Evolutionary conservation across 2,113 vertebrate species (phyloP).

Genomic region (Varanus salvator): DNA sequence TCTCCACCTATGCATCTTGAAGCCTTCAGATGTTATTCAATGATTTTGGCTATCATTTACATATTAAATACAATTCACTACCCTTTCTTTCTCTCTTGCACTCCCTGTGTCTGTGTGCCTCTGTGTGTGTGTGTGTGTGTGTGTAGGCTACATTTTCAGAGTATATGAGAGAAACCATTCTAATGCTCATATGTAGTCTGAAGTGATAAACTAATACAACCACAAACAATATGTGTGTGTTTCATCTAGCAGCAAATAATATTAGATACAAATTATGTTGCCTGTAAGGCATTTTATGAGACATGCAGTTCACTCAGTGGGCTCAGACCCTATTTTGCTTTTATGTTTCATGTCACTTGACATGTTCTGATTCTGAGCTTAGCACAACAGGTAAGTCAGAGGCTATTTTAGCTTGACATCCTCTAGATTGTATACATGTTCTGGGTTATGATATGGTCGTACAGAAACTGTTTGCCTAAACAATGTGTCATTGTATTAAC

Average conservation of each 20-base stretch:
- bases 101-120: no score
- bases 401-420: not conserved
- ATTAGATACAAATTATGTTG: not conserved
- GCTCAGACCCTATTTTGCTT: not conserved
- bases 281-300: not conserved
- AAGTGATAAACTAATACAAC: no score
- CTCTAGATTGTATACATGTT: not conserved
- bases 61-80: not conserved
- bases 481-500: slow-evolving; percentile 2
- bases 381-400: no score
- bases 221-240: no score
- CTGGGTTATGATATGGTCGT: not conserved
- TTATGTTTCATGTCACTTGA: not conserved
- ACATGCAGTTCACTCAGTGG: not conserved
- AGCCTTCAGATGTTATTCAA: not conserved
- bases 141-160: not conserved
- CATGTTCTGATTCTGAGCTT: not conserved
- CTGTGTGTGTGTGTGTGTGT: no score
- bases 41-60: not conserved
- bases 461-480: not conserved
- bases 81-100: no score
- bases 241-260: not conserved
- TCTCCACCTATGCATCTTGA: not conserved
- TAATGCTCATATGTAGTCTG: no score
- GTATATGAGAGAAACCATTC: no score